A percentile compares a stretch with the other conserved stretches of the same genome.
Evolutionary conservation across 2,113 vertebrate species (phyloP).

Genomic region (Glareola pratincola): DNA sequence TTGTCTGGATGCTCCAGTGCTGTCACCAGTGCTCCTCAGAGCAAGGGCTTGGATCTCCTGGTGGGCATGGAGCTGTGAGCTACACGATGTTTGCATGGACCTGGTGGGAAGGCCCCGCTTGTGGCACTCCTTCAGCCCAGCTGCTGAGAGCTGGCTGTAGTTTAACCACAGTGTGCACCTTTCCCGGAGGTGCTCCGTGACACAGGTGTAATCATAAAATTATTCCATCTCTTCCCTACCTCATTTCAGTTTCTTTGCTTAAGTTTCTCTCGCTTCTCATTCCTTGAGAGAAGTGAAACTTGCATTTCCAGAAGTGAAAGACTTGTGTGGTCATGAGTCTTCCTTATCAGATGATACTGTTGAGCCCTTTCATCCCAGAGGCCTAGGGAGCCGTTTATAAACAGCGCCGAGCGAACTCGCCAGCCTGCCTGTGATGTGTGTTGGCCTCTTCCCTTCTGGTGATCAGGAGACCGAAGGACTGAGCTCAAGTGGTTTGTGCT

Average conservation of each 20-base stretch:
- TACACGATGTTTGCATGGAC: fast-evolving
- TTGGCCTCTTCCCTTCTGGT: not conserved
- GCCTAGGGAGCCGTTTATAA: not conserved
- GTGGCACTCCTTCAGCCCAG: not conserved
- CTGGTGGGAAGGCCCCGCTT: not conserved
- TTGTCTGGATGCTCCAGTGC: not conserved
- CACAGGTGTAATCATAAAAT: not conserved
- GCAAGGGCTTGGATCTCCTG: not conserved
- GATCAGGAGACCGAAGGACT: not conserved
- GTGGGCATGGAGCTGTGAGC: fast-evolving
- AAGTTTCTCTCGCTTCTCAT: not conserved
- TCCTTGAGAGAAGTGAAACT: constrained; percentile 45
- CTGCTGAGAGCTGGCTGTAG: not conserved
- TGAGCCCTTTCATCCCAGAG: not conserved
- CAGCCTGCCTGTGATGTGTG: not conserved
- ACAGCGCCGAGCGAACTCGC: not conserved
- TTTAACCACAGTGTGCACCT: not conserved
- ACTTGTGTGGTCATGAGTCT: not conserved
- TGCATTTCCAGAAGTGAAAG: not conserved
- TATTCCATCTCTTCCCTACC: not conserved
- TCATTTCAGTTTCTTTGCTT: not conserved
- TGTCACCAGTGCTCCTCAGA: fast-evolving
- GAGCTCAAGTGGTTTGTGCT: not conserved
- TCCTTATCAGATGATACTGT: constrained; percentile 18
- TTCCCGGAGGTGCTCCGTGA: fast-evolving